Evolutionary conservation across 2,888 invertebrate species (phyloP).

Genomic region (Mimas tiliae): DNA sequence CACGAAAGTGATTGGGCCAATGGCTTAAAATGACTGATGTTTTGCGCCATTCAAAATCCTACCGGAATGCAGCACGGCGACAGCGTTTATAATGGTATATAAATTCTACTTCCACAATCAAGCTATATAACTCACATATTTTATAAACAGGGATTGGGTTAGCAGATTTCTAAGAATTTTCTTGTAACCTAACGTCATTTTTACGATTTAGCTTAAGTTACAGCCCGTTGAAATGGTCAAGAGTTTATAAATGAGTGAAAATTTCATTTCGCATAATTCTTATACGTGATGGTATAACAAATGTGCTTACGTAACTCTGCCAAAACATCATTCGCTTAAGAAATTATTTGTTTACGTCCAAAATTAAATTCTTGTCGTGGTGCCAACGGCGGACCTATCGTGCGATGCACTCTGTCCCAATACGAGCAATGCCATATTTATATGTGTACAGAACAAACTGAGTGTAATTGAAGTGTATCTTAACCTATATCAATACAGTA

Average conservation of each 20-base stretch:
- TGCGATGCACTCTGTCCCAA: conserved; percentile 60
- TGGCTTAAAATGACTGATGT: no score
- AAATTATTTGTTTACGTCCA: conserved; percentile 48
- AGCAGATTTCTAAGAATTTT: no score
- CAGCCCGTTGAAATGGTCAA: neutral
- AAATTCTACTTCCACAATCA: no score
- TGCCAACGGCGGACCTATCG: conserved; percentile 53
- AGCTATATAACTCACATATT: no score
- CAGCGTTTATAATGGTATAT: no score
- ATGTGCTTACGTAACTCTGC: conserved; percentile 27
- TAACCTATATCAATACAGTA: neutral
- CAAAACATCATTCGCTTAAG: conserved; percentile 41
- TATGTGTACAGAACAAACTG: neutral
- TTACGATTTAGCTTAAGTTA: no score
- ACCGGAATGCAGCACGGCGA: no score
- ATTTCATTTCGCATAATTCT: neutral
- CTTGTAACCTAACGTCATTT: no score
- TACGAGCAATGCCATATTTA: conserved; percentile 34
- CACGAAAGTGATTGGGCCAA: no score
- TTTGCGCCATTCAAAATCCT: no score
- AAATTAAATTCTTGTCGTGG: conserved; percentile 46
- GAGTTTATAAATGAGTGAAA: neutral
- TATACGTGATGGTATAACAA: conserved; percentile 22
- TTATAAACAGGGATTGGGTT: no score
- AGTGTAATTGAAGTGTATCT: no score